Conservation (phyloP, 2,113 vertebrate genomes). For the Spheniscus mendiculus region DNA sequence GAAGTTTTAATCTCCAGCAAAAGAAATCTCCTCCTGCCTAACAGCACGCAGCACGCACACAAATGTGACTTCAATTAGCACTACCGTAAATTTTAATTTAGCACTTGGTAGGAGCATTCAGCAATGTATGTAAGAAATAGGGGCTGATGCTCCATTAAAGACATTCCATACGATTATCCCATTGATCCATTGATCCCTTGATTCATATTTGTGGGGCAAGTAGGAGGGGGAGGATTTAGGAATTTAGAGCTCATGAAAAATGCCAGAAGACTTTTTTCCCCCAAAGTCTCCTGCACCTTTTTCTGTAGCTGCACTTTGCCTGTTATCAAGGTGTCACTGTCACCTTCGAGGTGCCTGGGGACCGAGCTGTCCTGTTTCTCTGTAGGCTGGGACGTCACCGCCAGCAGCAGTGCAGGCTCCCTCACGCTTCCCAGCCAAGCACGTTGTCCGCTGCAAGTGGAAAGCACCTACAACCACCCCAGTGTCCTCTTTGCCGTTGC, state of each 20-base stretch:
- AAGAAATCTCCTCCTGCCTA: constrained; percentile 38
- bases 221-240: not conserved
- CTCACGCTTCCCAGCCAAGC: not conserved
- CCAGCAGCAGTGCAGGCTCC: not conserved
- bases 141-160: not conserved
- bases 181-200: constrained; percentile 11
- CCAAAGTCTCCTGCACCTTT: not conserved
- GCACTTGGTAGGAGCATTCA: constrained; percentile 57
- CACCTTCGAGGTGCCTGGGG: not conserved
- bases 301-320: not conserved
- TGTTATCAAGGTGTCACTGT: not conserved
- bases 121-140: not conserved
- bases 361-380: not conserved
- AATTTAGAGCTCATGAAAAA: not conserved
- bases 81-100: constrained; percentile 53
- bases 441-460: fast-evolving
- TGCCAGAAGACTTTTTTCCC: not conserved
- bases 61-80: constrained; percentile 59
- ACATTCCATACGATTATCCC: not conserved
- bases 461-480: not conserved
- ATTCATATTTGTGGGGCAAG: not conserved
- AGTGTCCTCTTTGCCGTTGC: not conserved
- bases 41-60: constrained; percentile 17
- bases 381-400: fast-evolving
- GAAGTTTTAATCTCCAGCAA: constrained; percentile 58